A percentile compares a stretch with the other conserved stretches of the same genome.
These are phyloP conservation scores for Petrocephalus microphthalmus DNA, from an alignment of 2,113 vertebrate species.

Conservation along the genomic window DNA sequence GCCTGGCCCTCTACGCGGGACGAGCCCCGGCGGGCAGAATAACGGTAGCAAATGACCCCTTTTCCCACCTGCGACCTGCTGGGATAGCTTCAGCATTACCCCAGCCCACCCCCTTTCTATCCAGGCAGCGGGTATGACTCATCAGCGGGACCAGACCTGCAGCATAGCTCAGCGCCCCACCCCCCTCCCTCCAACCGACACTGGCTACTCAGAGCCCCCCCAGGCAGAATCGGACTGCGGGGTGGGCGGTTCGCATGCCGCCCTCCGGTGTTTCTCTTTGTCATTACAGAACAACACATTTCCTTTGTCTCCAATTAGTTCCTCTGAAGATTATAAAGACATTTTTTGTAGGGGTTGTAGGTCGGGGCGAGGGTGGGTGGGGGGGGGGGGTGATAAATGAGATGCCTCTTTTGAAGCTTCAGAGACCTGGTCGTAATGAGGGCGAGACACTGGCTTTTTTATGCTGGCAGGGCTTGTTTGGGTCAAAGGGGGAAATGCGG, in stretches of 20 bases:
- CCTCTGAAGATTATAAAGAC: slow-evolving; percentile 51
- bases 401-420: slow-evolving; percentile 51
- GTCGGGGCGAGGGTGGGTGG: no score
- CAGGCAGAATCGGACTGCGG: slow-evolving; percentile 31
- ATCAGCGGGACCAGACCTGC: neutral
- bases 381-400: slow-evolving; percentile 35
- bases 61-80: slow-evolving; percentile 33
- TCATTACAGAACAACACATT: slow-evolving; percentile 55
- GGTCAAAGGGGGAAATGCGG: slow-evolving; percentile 22
- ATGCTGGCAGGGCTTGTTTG: slow-evolving; percentile 34
- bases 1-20: slow-evolving; percentile 18
- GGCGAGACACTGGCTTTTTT: slow-evolving; percentile 43
- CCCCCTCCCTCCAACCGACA: neutral
- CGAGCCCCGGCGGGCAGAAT: slow-evolving; percentile 24
- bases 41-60: slow-evolving; percentile 38
- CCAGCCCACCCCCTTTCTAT: neutral
- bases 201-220: slow-evolving; percentile 21
- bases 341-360: slow-evolving; percentile 64
- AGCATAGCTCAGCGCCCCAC: slow-evolving; percentile 6
- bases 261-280: slow-evolving; percentile 44
- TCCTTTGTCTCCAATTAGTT: slow-evolving; percentile 69
- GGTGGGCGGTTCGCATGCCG: slow-evolving; percentile 41
- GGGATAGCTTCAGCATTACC: slow-evolving; percentile 14
- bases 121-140: neutral
- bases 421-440: slow-evolving; percentile 35